A percentile compares a stretch with the other conserved stretches of the same genome.
Evolutionary conservation across 2,113 vertebrate genomes (phyloP).

Genomic region (Etheostoma cragini): DNA sequence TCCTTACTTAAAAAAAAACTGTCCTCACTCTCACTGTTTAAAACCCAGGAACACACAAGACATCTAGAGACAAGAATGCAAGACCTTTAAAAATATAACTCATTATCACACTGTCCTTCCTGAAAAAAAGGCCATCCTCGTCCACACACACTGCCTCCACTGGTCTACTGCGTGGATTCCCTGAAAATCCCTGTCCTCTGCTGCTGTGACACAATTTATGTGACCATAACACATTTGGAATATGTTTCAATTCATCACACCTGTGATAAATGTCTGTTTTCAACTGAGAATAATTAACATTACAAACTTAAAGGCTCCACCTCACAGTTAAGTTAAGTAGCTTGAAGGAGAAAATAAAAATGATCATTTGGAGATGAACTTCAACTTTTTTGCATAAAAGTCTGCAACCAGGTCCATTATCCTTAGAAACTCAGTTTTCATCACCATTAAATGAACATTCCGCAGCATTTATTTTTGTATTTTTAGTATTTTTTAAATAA

Average conservation of each 20-base stretch:
- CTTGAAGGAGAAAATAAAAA: neutral
- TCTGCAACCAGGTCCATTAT: neutral
- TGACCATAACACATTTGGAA: neutral
- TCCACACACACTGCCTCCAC: neutral
- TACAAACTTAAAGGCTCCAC: neutral
- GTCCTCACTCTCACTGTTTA: neutral
- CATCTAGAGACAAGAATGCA: conserved; percentile 5
- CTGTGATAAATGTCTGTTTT: conserved; percentile 7
- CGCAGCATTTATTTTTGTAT: neutral
- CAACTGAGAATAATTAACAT: neutral
- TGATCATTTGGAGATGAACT: neutral
- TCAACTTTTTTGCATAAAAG: neutral
- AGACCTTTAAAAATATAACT: conserved; percentile 38
- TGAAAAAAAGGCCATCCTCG: neutral
- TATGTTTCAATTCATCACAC: neutral
- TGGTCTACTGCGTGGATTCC: neutral
- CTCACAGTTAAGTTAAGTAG: conserved; percentile 2
- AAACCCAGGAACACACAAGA: neutral
- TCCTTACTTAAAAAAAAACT: neutral
- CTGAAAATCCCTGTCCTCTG: neutral
- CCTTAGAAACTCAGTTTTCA: neutral
- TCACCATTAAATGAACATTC: neutral
- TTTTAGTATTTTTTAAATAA: neutral
- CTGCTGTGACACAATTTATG: neutral
- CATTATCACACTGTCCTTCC: conserved; percentile 27